phyloP scores from a whole-genome alignment of 1,140 invertebrate genomes.

The Drosophila novamexicana region DNA sequence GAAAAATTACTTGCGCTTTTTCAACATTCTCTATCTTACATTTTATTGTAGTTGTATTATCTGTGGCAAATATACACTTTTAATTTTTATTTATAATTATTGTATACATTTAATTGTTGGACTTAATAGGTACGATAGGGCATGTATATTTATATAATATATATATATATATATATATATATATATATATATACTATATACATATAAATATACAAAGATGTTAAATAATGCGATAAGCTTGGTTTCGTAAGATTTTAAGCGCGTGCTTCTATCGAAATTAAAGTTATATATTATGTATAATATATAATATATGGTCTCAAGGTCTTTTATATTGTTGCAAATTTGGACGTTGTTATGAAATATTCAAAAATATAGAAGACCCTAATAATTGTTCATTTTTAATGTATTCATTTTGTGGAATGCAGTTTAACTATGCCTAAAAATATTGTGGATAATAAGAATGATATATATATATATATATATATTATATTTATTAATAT shows the following conservation, averaged over 20 bases:
- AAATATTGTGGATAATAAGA: no score
- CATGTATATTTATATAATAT: slow-evolving; percentile 8
- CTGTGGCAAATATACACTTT: slow-evolving; percentile 21
- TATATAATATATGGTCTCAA: slow-evolving; percentile 1
- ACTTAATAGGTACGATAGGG: slow-evolving; percentile 1
- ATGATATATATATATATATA: no score
- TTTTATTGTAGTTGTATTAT: slow-evolving; percentile 9
- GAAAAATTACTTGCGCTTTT: slow-evolving; percentile 69
- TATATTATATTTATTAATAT: no score
- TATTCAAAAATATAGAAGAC: background rate
- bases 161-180: slow-evolving; percentile 13
- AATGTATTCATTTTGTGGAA: no score
- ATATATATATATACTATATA: background rate
- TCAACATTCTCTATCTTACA: slow-evolving; percentile 27
- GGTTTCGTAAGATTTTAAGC: slow-evolving; percentile 45
- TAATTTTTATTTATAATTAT: slow-evolving; percentile 50
- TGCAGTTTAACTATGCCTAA: no score
- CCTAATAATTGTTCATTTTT: no score
- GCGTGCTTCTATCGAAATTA: slow-evolving; percentile 15
- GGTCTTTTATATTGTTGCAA: background rate
- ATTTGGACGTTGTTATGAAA: background rate
- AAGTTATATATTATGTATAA: background rate
- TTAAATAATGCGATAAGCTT: slow-evolving; percentile 44
- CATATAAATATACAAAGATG: background rate
- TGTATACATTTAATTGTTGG: slow-evolving; percentile 35